Evolutionary conservation across 2,113 vertebrate species (phyloP).

Genomic region (Psilopsiagon aurifrons): DNA sequence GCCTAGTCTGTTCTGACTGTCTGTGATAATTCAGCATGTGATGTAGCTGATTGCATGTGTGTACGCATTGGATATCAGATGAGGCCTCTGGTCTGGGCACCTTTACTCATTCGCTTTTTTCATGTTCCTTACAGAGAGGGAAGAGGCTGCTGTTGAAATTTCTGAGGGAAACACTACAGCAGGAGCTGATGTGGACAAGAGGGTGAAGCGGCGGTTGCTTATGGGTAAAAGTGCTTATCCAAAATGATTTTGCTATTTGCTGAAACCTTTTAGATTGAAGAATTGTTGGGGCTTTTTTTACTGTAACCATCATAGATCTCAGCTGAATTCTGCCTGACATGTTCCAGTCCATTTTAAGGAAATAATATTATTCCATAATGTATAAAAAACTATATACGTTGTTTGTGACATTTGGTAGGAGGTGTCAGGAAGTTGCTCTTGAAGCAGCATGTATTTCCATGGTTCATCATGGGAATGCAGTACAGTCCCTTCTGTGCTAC

Average conservation of each 20-base stretch:
- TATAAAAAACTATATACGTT: background rate
- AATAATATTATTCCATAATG: background rate
- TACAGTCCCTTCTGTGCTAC: background rate
- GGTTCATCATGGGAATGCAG: background rate
- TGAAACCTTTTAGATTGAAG: background rate
- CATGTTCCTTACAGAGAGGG: constrained; percentile 78
- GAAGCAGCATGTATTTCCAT: background rate
- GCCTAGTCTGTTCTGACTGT: background rate
- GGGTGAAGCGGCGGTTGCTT: constrained; percentile 92
- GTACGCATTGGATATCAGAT: background rate
- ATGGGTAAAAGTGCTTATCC: constrained; percentile 85
- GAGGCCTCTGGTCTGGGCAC: background rate
- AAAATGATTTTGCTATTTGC: background rate
- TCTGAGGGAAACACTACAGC: constrained; percentile 85
- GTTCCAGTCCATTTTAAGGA: background rate
- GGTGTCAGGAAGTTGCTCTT: background rate
- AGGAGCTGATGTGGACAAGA: constrained; percentile 90
- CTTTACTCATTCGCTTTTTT: background rate
- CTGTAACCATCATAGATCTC: background rate
- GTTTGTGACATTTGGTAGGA: background rate
- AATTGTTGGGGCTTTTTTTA: background rate
- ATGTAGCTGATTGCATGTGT: background rate
- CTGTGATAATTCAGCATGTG: background rate
- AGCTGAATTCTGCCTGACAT: background rate
- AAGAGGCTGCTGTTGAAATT: constrained; percentile 79